Conservation (phyloP, 2,888 invertebrate genomes). For the Ferrisia virgata region DNA sequence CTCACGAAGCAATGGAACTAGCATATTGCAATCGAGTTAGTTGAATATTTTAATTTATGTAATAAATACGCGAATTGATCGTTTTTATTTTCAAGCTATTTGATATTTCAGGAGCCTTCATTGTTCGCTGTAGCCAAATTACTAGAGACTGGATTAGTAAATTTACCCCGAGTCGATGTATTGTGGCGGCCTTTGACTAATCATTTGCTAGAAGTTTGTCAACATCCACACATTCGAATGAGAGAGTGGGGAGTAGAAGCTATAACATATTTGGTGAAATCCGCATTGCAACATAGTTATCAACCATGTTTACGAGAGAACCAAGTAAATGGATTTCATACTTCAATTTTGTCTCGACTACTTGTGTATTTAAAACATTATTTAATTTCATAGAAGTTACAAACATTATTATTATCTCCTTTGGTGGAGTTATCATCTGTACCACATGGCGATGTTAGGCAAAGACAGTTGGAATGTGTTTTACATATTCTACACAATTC, state of each 20-base stretch:
- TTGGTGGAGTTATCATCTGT: constrained; percentile 87
- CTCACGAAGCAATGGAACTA: constrained; percentile 94
- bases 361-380: neutral
- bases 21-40: constrained; percentile 87
- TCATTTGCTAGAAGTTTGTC: constrained; percentile 93
- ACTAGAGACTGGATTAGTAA: constrained; percentile 95
- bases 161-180: constrained; percentile 87
- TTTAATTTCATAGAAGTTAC: constrained; percentile 62
- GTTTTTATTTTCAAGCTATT: neutral
- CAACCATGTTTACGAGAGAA: constrained; percentile 78
- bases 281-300: constrained; percentile 83
- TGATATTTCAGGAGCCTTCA: constrained; percentile 74
- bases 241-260: constrained; percentile 98
- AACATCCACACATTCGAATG: constrained; percentile 92
- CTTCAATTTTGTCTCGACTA: neutral
- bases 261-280: constrained; percentile 87
- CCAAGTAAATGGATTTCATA: constrained; percentile 59
- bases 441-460: constrained; percentile 88
- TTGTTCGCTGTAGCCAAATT: constrained; percentile 95
- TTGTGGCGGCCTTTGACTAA: constrained; percentile 93
- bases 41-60: constrained; percentile 31
- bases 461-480: constrained; percentile 91
- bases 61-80: neutral
- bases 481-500: constrained; percentile 87
- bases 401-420: constrained; percentile 81